Base-by-base conservation (phyloP, 1,140 invertebrate species). In the Battus philenor region DNA sequence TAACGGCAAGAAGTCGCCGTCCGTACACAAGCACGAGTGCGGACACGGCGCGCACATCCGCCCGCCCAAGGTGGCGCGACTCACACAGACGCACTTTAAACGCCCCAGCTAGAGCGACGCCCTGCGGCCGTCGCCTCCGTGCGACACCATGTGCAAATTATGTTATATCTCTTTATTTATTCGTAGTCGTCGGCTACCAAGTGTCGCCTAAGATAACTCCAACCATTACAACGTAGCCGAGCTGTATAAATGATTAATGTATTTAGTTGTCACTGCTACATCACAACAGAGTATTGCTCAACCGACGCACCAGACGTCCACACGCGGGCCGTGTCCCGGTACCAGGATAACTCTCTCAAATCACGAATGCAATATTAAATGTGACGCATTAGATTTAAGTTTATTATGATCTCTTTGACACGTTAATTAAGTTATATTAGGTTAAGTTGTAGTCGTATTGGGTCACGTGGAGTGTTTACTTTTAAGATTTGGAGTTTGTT, bases 361-460 rank as follows among this genome's bases (percentile, higher is more conserved):
- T n/a, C n/a, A 31, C 57, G 47, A 34, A 51, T 54, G 44, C 55
- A 60, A 65, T 68, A 68, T 69, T 67, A 59, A 70, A 69, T 67
- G 72, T 77, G 77, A 78, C 70, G 74, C 69, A n/a, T 65, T 76
- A 75, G 63, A 62, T 75, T 43, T 84, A 84, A 84, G 80, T 73
- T 79, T 76, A 75, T 77, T 80, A 81, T 84, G 80, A 84, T 84
- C 80, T 84, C 80, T 79, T 82, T 79, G 65, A 73, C 67, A 71
- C 59, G 48, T 77, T 71, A 68, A 70, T 72, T 78, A 79, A 77
- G 74, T 78, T 81, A 78, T 76, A 70, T 52, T 71, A 71, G 65
- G 50, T 53, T 47, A 64, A 66, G 52, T 36, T 49, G 44, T 68
- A 70, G 51, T 53, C 50, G 48, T 51, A 48, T 50, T 46, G 26